Conservation (phyloP, 2,888 invertebrate genomes). For the Lithodes maja region DNA sequence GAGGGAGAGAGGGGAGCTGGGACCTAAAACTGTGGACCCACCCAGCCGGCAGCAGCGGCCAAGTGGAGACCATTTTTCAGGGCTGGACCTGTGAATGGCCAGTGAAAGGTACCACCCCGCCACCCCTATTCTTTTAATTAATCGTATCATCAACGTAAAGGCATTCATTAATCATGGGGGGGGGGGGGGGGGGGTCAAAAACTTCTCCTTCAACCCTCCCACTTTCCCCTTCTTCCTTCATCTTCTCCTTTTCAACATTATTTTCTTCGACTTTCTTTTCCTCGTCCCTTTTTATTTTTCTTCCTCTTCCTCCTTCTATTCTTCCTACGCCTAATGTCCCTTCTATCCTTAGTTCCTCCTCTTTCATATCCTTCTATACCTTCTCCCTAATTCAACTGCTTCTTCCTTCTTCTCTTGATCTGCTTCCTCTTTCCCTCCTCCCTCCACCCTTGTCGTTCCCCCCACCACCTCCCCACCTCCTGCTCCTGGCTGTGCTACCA, state of each 20-base stretch:
- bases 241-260: too few species aligned
- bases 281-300: neutral
- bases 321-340: neutral
- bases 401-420: too few species aligned
- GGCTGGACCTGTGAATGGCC: constrained; percentile 56
- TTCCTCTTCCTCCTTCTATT: constrained; percentile 5
- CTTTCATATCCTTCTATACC: too few species aligned
- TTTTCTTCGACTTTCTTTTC: neutral
- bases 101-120: constrained; percentile 53
- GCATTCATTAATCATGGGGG: constrained; percentile 50
- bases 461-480: neutral
- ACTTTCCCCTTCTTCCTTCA: neutral
- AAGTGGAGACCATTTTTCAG: constrained; percentile 58
- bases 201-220: neutral
- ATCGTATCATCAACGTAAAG: constrained; percentile 64
- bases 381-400: too few species aligned
- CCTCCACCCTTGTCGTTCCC: constrained; percentile 5
- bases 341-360: neutral
- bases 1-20: neutral
- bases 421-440: neutral
- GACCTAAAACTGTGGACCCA: neutral
- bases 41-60: constrained; percentile 43
- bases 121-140: constrained; percentile 64
- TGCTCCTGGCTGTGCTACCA: neutral
- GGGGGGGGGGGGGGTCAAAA: constrained; percentile 26